These are phyloP conservation scores for Brachyalestes nurse DNA, from an alignment of 2,797 vertebrate genomes.

Conservation along the genomic window DNA sequence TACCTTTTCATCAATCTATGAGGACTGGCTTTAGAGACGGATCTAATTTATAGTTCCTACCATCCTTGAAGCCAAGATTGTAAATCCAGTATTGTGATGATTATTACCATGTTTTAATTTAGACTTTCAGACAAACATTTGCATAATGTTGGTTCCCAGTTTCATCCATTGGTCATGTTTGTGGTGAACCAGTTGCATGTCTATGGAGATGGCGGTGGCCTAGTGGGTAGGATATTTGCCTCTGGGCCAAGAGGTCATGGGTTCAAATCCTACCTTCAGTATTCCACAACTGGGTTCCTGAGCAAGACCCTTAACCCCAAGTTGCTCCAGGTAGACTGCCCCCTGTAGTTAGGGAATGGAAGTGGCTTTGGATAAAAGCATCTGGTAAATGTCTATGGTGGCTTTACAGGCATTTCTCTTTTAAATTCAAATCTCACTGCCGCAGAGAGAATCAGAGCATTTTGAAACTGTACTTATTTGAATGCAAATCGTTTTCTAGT, in stretches of 20 bases:
- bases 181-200: constrained; percentile 37
- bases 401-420: constrained; percentile 16
- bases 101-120: constrained; percentile 59
- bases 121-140: constrained; percentile 41
- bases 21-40: constrained; percentile 63
- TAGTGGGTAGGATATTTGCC: too few species aligned
- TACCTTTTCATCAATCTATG: constrained; percentile 69
- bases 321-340: too few species aligned
- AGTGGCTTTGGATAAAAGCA: too few species aligned
- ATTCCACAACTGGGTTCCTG: too few species aligned
- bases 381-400: background rate
- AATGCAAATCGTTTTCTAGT: background rate
- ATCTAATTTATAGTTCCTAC: constrained; percentile 60
- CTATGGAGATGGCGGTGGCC: background rate
- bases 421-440: background rate
- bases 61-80: constrained; percentile 34
- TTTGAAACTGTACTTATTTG: background rate
- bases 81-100: constrained; percentile 39
- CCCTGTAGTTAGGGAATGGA: too few species aligned
- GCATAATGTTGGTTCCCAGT: constrained; percentile 20
- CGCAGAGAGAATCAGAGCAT: background rate
- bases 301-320: too few species aligned
- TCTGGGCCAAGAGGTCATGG: too few species aligned
- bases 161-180: constrained; percentile 34
- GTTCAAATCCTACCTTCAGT: too few species aligned